Percentiles rank a stretch among this genome's conserved stretches.
Conservation (phyloP, 2,888 invertebrate genomes). For the Synanthedon tipuliformis region DNA sequence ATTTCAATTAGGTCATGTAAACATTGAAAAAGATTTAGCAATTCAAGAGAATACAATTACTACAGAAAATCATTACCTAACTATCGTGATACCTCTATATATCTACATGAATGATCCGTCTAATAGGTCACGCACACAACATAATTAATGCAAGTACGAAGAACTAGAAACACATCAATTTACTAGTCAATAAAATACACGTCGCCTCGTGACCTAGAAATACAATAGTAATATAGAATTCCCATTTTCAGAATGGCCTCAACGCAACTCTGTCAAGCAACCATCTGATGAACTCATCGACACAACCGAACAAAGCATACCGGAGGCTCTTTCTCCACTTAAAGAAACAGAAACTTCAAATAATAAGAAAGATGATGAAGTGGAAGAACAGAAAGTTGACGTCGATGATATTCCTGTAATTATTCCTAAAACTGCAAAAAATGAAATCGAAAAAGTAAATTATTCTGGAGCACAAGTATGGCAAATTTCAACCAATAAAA, state of each 20-base stretch:
- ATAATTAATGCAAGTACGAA: no score
- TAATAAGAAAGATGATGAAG: slow-evolving; percentile 1
- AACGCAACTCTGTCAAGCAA: slow-evolving; percentile 45
- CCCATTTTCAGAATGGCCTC: slow-evolving; percentile 29
- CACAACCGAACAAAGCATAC: slow-evolving; percentile 3
- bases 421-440: slow-evolving; percentile 17
- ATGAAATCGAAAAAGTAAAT: slow-evolving; percentile 52
- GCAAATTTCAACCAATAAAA: slow-evolving; percentile 71
- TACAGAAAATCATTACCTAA: no score
- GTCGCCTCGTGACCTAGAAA: no score
- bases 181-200: no score
- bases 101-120: no score
- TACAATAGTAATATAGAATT: not conserved
- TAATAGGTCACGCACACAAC: no score
- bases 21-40: no score
- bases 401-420: slow-evolving; percentile 10
- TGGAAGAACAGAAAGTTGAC: slow-evolving; percentile 11
- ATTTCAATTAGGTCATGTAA: no score
- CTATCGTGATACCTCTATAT: no score
- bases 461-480: slow-evolving; percentile 84
- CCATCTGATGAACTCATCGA: slow-evolving; percentile 18
- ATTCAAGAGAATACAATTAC: no score
- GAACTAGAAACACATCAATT: no score
- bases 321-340: not conserved
- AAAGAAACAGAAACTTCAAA: not conserved